Conservation (phyloP, 2,113 vertebrate species). For the Oreocharis arfaki region DNA sequence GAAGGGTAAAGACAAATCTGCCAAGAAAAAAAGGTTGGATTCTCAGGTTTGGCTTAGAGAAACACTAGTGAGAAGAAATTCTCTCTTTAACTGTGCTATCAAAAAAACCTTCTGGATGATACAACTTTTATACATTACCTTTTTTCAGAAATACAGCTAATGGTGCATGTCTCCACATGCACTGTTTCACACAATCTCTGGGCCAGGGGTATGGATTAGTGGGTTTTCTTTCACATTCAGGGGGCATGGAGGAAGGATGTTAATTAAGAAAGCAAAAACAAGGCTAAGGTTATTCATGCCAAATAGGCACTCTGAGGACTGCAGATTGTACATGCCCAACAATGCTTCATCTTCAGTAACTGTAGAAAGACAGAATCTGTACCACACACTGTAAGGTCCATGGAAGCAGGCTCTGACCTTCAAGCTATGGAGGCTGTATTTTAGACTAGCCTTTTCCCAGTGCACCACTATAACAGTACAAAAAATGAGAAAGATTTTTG, state of each 20-base stretch:
- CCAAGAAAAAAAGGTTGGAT: background rate
- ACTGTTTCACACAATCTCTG: background rate
- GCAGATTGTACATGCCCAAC: background rate
- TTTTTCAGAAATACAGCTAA: background rate
- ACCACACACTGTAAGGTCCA: background rate
- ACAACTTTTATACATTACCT: background rate
- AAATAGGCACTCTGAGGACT: background rate
- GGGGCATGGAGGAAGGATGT: background rate
- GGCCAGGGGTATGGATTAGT: background rate
- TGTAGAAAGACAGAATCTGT: background rate
- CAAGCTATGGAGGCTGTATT: background rate
- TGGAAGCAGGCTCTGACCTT: background rate
- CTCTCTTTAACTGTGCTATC: background rate
- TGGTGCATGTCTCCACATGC: background rate
- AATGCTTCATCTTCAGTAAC: background rate
- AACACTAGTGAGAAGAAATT: background rate
- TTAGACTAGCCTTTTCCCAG: background rate
- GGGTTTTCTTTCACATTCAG: background rate
- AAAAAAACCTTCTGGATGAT: background rate
- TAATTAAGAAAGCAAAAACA: background rate
- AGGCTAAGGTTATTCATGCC: background rate
- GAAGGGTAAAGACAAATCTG: background rate
- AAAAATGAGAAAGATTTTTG: background rate
- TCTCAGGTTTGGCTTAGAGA: background rate
- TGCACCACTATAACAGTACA: background rate